These are phyloP conservation scores for Hemicordylus capensis DNA, from an alignment of 2,113 vertebrate genomes.

Conservation along the genomic window DNA sequence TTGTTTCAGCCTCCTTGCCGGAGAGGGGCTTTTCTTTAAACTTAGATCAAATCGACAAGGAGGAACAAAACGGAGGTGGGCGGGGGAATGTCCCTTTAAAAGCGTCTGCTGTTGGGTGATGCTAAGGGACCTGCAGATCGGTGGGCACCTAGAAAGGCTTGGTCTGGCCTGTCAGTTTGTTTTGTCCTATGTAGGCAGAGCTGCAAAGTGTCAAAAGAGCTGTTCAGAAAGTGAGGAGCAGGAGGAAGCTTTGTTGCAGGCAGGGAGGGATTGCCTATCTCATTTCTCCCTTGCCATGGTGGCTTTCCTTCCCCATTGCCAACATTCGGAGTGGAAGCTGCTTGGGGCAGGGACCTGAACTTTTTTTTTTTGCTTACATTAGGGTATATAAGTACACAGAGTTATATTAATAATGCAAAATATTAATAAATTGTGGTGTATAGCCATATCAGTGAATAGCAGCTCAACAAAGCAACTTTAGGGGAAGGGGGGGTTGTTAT, in stretches of 20 bases:
- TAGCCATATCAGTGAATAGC: background rate
- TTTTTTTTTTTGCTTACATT: too few relatives aligned
- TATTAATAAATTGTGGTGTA: too few relatives aligned
- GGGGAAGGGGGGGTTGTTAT: background rate
- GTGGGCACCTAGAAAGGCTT: background rate
- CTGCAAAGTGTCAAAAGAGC: background rate
- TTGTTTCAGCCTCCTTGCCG: constrained; percentile 30
- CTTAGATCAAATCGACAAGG: constrained; percentile 11
- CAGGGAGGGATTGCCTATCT: background rate
- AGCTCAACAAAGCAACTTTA: background rate
- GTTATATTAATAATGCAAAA: background rate
- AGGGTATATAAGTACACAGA: too few relatives aligned
- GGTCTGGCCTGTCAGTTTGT: too few relatives aligned
- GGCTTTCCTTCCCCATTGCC: too few relatives aligned
- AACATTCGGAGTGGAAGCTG: background rate
- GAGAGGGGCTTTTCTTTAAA: constrained; percentile 7
- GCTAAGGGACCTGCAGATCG: background rate
- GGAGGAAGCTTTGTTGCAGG: background rate
- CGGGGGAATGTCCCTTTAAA: constrained; percentile 10
- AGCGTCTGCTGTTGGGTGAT: background rate
- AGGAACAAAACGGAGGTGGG: constrained; percentile 14
- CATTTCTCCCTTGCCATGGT: background rate
- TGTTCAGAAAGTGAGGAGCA: background rate
- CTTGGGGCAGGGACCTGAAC: background rate
- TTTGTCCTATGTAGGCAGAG: background rate